Conservation (phyloP, 2,888 invertebrate species). For the Troglohyphantes excavatus region DNA sequence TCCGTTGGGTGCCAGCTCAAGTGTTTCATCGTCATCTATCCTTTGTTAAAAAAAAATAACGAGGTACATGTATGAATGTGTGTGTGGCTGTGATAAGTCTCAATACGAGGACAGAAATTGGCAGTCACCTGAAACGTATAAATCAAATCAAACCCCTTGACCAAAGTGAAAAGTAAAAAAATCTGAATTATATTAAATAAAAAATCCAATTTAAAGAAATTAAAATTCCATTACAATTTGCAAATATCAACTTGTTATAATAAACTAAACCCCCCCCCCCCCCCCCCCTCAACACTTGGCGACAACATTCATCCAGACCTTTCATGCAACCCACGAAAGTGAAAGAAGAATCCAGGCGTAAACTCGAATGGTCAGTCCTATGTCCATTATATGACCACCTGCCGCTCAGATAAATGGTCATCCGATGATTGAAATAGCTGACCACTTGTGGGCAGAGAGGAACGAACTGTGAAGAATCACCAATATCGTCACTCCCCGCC, state of each 20-base stretch:
- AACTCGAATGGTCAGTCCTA: constrained; percentile 56
- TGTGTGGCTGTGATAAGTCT: too few species aligned
- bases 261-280: not conserved
- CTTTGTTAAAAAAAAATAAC: too few species aligned
- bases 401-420: constrained; percentile 71
- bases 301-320: not conserved
- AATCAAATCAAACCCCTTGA: too few species aligned
- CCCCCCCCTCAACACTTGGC: not conserved
- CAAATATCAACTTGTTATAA: not conserved
- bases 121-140: too few species aligned
- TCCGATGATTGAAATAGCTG: constrained; percentile 56
- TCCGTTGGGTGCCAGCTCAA: too few species aligned
- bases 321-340: constrained; percentile 34
- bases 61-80: too few species aligned
- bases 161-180: too few species aligned
- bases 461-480: constrained; percentile 42
- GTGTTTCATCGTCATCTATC: too few species aligned
- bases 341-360: constrained; percentile 42
- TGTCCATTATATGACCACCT: constrained; percentile 77
- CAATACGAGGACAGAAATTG: too few species aligned
- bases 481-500: not conserved
- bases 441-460: constrained; percentile 36
- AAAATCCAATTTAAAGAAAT: too few species aligned
- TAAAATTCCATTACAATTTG: too few species aligned
- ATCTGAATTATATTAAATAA: too few species aligned